Conservation (phyloP, 2,888 invertebrate species). For the Mythimna pallens region DNA sequence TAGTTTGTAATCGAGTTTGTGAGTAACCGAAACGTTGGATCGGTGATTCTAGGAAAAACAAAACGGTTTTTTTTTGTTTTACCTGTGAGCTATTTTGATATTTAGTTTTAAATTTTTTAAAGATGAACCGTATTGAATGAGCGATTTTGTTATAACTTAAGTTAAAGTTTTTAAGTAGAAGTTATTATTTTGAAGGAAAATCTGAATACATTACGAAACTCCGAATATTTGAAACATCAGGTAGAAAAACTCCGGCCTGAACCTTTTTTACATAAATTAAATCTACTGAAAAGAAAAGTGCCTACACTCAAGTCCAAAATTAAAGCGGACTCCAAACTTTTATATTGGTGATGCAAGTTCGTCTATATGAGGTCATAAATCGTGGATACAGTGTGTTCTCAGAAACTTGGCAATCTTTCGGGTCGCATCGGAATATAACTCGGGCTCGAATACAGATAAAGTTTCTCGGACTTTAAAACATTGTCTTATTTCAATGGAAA, state of each 20-base stretch:
- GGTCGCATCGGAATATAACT: conserved; percentile 43
- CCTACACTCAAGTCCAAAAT: conserved; percentile 8
- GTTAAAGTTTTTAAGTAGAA: conserved; percentile 4
- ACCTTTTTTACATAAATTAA: conserved; percentile 17
- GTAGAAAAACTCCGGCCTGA: conserved; percentile 4
- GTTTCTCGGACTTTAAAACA: conserved; percentile 43
- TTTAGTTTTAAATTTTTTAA: conserved; percentile 10
- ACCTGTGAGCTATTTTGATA: not conserved
- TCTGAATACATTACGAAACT: conserved; percentile 18
- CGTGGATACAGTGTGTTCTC: conserved; percentile 34
- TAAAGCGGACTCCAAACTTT: conserved; percentile 43
- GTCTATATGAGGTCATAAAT: conserved; percentile 54
- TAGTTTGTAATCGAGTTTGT: conserved; percentile 56
- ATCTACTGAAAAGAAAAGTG: conserved; percentile 34
- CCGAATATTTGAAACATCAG: conserved; percentile 8
- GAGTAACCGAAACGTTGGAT: conserved; percentile 35
- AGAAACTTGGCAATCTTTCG: conserved; percentile 52
- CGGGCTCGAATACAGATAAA: conserved; percentile 39
- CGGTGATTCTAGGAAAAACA: conserved; percentile 46
- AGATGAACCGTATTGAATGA: not conserved
- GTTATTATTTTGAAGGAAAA: conserved; percentile 5
- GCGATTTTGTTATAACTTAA: not conserved
- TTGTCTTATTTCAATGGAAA: conserved; percentile 43
- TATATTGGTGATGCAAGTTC: conserved; percentile 46
- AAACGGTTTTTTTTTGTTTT: conserved; percentile 20